Conservation (phyloP, 2,113 vertebrate species). For the Pao palembangensis region DNA sequence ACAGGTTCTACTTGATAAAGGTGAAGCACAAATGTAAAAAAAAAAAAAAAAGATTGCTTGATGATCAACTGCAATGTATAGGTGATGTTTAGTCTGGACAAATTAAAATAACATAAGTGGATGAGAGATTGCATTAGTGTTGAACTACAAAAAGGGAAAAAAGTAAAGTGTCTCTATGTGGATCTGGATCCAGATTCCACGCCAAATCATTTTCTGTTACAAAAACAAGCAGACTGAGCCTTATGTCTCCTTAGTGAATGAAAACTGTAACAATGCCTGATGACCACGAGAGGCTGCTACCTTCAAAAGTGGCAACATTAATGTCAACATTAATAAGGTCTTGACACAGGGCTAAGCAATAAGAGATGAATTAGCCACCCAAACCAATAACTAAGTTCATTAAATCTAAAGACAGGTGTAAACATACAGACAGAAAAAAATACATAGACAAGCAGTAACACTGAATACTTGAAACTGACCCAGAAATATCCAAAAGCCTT, state of each 20-base stretch:
- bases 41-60: neutral
- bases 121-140: no score
- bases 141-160: no score
- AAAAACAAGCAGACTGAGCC: no score
- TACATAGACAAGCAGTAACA: conserved; percentile 27
- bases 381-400: conserved; percentile 26
- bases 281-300: no score
- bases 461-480: conserved; percentile 29
- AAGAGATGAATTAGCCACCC: conserved; percentile 1
- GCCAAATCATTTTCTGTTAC: no score
- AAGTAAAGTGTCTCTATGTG: no score
- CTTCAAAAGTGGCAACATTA: neutral
- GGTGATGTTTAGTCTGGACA: no score
- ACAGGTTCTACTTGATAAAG: neutral
- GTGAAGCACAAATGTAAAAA: neutral
- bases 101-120: no score
- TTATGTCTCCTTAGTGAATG: no score
- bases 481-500: conserved; percentile 17
- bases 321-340: conserved; percentile 7
- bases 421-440: conserved; percentile 48
- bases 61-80: no score
- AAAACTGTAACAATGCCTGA: no score
- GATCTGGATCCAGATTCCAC: no score
- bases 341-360: conserved; percentile 15
- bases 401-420: conserved; percentile 37